A percentile compares a stretch with the other conserved stretches of the same genome.
Conservation (phyloP, 2,888 invertebrate species). For the Pachliopta kotzebuea region DNA sequence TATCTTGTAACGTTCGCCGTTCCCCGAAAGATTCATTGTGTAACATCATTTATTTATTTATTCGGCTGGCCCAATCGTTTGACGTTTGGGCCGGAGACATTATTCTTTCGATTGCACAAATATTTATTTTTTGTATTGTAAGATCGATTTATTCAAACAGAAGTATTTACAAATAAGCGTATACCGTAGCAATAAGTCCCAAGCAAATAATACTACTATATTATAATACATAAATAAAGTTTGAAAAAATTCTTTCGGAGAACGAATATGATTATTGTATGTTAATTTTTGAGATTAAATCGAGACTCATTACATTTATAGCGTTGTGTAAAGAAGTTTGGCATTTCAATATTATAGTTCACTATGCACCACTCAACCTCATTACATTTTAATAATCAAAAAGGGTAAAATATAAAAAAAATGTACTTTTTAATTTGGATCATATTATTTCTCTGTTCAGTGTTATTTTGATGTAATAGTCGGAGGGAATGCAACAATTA, state of each 20-base stretch:
- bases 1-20: slow-evolving; percentile 28
- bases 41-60: slow-evolving; percentile 4
- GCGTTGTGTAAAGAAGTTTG: slow-evolving; percentile 10
- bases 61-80: slow-evolving; percentile 13
- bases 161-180: slow-evolving; percentile 18
- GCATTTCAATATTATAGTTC: neutral
- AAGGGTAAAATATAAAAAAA: too few species aligned
- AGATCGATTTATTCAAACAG: slow-evolving; percentile 11
- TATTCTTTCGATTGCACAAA: slow-evolving; percentile 19
- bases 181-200: slow-evolving; percentile 15
- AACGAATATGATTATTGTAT: slow-evolving; percentile 16
- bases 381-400: too few species aligned
- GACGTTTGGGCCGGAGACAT: slow-evolving; percentile 15
- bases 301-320: slow-evolving; percentile 3
- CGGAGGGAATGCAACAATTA: neutral
- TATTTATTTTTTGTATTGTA: slow-evolving; percentile 13
- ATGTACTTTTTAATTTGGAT: too few species aligned
- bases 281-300: slow-evolving; percentile 13
- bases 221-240: slow-evolving; percentile 6
- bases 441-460: too few species aligned
- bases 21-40: slow-evolving; percentile 22
- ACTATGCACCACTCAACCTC: neutral
- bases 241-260: slow-evolving; percentile 23
- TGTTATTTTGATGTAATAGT: too few species aligned
- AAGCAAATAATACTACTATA: slow-evolving; percentile 7